Evolutionary conservation across 1,140 invertebrate genomes (phyloP), one percentile per base, ranked within the genome.

Genomic region (Platyscapa corneri): DNA sequence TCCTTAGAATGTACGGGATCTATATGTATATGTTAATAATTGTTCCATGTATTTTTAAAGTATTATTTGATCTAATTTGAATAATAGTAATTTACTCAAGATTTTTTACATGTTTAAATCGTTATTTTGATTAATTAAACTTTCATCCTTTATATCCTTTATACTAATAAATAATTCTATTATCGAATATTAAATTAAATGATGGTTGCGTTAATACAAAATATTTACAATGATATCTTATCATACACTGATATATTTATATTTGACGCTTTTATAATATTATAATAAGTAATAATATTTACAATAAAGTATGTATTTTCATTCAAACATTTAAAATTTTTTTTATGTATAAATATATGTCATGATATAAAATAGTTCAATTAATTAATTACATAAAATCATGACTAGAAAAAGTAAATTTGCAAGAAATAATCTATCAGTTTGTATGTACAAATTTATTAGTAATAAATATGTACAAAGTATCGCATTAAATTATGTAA

Each of bases 391-490:
- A 76, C 49, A 76, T 76, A 32, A 60, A 39, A 18, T 32, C 20
- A 39, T n/a, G 46, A 34, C 72, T 76, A 34, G 5, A 49, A 77
- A 10, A 83, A 76, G 53, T 32, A 23, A 76, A 75, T 82, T 27
- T 34, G 7, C 3, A 72, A 75, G n/a, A 81, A 42, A 46, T 72
- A 32, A 34, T 72, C 20, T 49, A 42, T 67, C 32, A 37, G 12
- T 83, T 75, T 42, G 12, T 83, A 86, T 79, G 39, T 74, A 79
- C 37, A 76, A 60, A 56, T n/a, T 46, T 23, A 67, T 74, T 39
- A 64, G 32, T 67, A 46, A 74, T 64, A 23, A 49, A 32, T 87
- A 84, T 86, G 84, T 86, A 86, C 82, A 86, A 81, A 74, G 53
- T 80, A 75, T 75, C 5, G 27, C 53, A 65, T 84, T 81, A 76